A percentile compares a stretch with the other conserved stretches of the same genome.
These are phyloP conservation scores for Poecilia wingei DNA, from an alignment of 2,797 vertebrate genomes.

Conservation along the genomic window DNA sequence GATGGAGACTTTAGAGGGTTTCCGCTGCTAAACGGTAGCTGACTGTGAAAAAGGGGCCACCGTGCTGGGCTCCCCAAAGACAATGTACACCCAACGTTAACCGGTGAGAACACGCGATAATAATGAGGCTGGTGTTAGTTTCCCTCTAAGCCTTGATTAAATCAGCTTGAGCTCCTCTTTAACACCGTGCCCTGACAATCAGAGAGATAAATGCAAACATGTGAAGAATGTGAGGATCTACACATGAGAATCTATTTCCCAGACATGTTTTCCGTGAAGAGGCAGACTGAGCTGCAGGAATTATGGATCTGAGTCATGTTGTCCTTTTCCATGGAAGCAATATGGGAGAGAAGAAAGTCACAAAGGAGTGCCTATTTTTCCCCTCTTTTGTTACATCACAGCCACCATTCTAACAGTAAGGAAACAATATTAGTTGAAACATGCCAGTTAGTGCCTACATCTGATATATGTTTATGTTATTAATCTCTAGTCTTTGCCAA, in stretches of 20 bases:
- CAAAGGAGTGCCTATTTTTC: conserved; percentile 34
- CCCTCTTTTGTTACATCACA: conserved; percentile 49
- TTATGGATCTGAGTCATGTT: conserved; percentile 74
- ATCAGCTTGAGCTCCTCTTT: conserved; percentile 60
- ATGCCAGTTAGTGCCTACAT: background rate
- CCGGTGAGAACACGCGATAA: conserved; percentile 39
- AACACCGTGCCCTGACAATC: conserved; percentile 48
- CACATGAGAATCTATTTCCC: conserved; percentile 72
- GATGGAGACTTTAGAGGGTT: conserved; percentile 59
- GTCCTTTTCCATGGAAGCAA: conserved; percentile 76
- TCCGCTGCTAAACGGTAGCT: conserved; percentile 72
- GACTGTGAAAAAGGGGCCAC: conserved; percentile 67
- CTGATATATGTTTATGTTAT: background rate
- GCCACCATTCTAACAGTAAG: conserved; percentile 23
- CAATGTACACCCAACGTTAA: conserved; percentile 56
- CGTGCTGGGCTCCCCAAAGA: conserved; percentile 59
- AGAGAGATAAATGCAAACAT: conserved; percentile 48
- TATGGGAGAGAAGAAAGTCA: conserved; percentile 54
- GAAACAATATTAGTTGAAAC: conserved; percentile 35
- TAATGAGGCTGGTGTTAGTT: conserved; percentile 68
- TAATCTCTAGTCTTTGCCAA: background rate
- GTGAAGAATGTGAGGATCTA: conserved; percentile 68
- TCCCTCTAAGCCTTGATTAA: conserved; percentile 68
- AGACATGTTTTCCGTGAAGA: conserved; percentile 70
- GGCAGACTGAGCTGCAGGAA: conserved; percentile 59